Base-by-base conservation (phyloP, 2,888 invertebrate genomes). In the Zelleria hepariella region DNA sequence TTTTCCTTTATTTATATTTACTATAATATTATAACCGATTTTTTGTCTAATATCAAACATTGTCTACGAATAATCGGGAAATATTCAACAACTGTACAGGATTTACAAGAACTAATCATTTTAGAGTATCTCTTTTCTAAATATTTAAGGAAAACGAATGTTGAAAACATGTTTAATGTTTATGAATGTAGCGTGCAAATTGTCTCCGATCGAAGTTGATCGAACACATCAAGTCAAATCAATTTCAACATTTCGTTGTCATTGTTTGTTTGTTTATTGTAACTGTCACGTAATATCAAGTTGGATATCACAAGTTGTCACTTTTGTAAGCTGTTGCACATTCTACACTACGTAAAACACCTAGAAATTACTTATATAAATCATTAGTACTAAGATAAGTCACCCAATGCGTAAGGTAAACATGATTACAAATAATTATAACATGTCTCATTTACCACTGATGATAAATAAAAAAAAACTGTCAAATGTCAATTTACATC, bases 1-100 rank as follows among this genome's bases (percentile, higher is more conserved):
- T 42, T 42, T 42, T 42, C 15, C 49, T 20, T 20, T 49, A 18
- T 18, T 20, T 20, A 49, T 21, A 49, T 4, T 49, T 20, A 32
- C 6, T 32, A 7, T 32, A 32, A 7, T 32, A 32, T 7, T 7
- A 53, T 52, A 57, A 53, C 51, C 52, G 23, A 57, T n/a, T 27
- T 26, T 51, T 27, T 58, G 32, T 65, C 66, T 68, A 69, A 67
- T 70, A 68, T 71, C 68, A 67, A 66, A 67, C 66, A 42, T 15
- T 62, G 64, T 66, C 68, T 67, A 68, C 15, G 54, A 54, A 51
- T 42, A 42, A 20, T 63, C 60, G 64, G 57, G 63, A 62, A 65
- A 68, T 65, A 69, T 70, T 72, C 65, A 71, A 70, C 68, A 69
- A 67, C 68, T 74, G 70, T 73, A 74, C 74, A 63, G 61, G 59